Conservation (phyloP, 2,113 vertebrate genomes). For the Suricata suricatta region DNA sequence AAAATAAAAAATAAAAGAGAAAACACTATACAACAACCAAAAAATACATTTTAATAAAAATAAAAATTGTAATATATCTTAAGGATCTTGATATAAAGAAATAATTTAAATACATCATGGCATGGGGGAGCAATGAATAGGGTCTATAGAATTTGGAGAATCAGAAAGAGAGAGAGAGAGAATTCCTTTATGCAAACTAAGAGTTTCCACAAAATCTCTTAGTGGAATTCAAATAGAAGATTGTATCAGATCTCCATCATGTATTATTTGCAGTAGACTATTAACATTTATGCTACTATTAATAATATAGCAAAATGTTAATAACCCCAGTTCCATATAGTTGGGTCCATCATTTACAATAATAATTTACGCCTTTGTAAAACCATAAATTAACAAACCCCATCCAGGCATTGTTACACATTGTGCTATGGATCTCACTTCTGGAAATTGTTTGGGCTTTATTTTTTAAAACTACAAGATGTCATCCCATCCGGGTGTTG, state of each 20-base stretch:
- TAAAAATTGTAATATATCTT: too few species aligned
- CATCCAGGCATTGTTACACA: background rate
- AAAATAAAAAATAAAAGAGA: too few species aligned
- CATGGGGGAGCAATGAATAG: background rate
- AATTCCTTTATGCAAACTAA: background rate
- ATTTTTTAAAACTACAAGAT: constrained; percentile 25
- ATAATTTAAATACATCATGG: background rate
- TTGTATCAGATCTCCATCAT: background rate
- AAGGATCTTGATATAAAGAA: too few species aligned
- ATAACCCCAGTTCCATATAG: background rate
- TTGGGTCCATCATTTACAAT: background rate
- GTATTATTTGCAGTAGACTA: background rate
- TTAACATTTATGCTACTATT: background rate
- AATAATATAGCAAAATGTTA: background rate
- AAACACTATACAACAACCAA: too few species aligned
- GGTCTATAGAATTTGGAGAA: background rate
- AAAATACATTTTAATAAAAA: too few species aligned
- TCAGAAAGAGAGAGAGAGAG: background rate
- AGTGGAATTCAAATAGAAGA: background rate
- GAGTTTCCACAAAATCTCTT: background rate
- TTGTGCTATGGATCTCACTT: background rate
- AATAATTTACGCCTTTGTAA: background rate
- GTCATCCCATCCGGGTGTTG: constrained; percentile 41
- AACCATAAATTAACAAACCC: background rate
- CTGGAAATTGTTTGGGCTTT: constrained; percentile 66